phyloP scores from a whole-genome alignment of 2,888 invertebrate genomes.

The Brenthis daphne region DNA sequence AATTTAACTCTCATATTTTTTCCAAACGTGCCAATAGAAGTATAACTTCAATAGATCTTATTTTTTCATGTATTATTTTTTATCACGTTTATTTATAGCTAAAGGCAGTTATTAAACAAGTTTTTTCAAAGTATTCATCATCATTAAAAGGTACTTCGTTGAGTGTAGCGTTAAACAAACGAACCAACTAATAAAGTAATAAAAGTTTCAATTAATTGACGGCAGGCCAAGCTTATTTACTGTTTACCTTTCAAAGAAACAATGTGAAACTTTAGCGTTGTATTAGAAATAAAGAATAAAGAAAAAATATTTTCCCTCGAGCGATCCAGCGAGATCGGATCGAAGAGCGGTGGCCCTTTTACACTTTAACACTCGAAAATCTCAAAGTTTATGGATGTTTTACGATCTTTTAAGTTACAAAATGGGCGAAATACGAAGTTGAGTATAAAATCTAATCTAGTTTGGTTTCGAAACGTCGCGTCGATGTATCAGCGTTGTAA shows the following conservation, averaged over 20 bases:
- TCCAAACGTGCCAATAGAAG: too few species aligned
- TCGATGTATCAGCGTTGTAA: slow-evolving; percentile 29
- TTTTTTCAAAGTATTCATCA: slow-evolving; percentile 5
- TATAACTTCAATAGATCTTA: too few species aligned
- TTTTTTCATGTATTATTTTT: too few species aligned
- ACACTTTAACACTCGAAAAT: slow-evolving; percentile 16
- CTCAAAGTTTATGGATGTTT: slow-evolving; percentile 4
- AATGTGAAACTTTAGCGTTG: slow-evolving; percentile 13
- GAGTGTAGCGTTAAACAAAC: slow-evolving; percentile 10
- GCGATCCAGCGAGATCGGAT: slow-evolving; percentile 1
- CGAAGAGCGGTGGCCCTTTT: slow-evolving; percentile 7
- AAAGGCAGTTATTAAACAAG: neutral
- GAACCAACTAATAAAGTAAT: slow-evolving; percentile 8
- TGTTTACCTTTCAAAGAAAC: slow-evolving; percentile 12
- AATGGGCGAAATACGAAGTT: slow-evolving; percentile 8
- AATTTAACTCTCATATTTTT: too few species aligned
- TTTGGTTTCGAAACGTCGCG: slow-evolving; percentile 11
- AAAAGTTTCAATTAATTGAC: slow-evolving; percentile 17
- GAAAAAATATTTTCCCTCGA: neutral
- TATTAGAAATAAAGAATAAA: slow-evolving; percentile 1
- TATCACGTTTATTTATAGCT: neutral
- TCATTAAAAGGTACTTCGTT: slow-evolving; percentile 9
- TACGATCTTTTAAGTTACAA: slow-evolving; percentile 15
- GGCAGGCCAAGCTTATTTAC: neutral
- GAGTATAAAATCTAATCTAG: slow-evolving; percentile 21